Evolutionary conservation across 2,888 invertebrate species (phyloP).

Genomic region (Plemyria rubiginata): DNA sequence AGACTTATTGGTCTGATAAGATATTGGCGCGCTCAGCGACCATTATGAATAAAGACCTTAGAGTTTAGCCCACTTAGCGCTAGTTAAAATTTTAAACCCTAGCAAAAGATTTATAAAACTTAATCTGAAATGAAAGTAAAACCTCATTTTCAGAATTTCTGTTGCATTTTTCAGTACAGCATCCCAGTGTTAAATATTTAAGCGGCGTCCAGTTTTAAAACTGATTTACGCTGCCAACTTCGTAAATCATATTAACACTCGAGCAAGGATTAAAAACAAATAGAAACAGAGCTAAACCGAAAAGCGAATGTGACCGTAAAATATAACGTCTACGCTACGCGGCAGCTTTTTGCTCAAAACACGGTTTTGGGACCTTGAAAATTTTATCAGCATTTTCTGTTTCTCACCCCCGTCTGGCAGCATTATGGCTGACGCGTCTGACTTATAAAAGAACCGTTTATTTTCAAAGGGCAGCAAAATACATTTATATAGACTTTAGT

Average conservation of each 20-base stretch:
- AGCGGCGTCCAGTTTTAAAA: constrained; percentile 32
- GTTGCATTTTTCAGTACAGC: constrained; percentile 16
- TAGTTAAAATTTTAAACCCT: not conserved
- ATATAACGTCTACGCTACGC: constrained; percentile 44
- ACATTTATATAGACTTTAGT: too few relatives aligned
- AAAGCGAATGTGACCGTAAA: constrained; percentile 50
- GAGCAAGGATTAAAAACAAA: constrained; percentile 52
- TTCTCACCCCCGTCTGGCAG: not conserved
- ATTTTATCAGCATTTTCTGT: constrained; percentile 52
- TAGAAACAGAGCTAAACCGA: constrained; percentile 47
- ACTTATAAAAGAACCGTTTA: not conserved
- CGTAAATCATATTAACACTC: constrained; percentile 43
- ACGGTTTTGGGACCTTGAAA: constrained; percentile 56
- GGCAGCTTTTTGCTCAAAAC: constrained; percentile 41
- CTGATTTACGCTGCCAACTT: constrained; percentile 35
- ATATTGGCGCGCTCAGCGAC: too few relatives aligned
- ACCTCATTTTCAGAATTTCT: constrained; percentile 8
- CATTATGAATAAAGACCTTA: too few relatives aligned
- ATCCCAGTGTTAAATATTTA: constrained; percentile 24
- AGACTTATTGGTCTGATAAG: too few relatives aligned
- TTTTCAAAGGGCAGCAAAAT: too few relatives aligned
- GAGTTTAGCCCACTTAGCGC: not conserved
- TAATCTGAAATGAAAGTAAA: constrained; percentile 28
- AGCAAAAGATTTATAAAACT: constrained; percentile 13
- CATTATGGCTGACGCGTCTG: not conserved